Conservation (phyloP, 2,888 invertebrate species). For the Chrysomela aeneicollis region DNA sequence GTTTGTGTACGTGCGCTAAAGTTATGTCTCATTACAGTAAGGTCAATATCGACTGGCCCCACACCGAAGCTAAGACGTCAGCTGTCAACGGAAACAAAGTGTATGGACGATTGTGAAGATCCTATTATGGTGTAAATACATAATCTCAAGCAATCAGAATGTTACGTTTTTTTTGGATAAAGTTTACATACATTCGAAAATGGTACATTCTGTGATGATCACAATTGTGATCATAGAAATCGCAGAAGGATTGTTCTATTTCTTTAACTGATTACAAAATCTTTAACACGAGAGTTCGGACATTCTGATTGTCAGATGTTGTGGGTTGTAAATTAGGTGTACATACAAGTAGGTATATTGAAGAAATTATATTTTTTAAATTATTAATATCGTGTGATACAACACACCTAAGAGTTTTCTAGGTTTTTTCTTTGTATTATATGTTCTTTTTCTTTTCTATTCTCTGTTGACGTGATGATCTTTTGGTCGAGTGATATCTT, state of each 20-base stretch:
- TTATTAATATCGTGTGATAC: constrained; percentile 42
- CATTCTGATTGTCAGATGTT: constrained; percentile 4
- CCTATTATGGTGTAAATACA: constrained; percentile 61
- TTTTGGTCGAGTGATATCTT: constrained; percentile 38
- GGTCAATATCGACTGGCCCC: constrained; percentile 59
- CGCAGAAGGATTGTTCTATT: too few species aligned
- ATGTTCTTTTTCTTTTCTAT: constrained; percentile 28
- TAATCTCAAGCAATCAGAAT: not conserved
- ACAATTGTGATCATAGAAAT: too few species aligned
- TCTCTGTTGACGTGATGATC: constrained; percentile 33
- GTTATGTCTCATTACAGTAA: constrained; percentile 45
- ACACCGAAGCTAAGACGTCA: constrained; percentile 58
- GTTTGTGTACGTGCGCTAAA: constrained; percentile 50
- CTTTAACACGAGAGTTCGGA: not conserved
- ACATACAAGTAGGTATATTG: constrained; percentile 19
- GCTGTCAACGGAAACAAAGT: constrained; percentile 59
- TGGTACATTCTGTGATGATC: too few species aligned
- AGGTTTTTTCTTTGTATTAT: constrained; percentile 33
- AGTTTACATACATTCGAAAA: constrained; percentile 2
- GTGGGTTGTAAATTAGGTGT: constrained; percentile 13
- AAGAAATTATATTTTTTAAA: constrained; percentile 44
- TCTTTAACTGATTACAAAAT: not conserved
- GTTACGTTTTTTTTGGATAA: constrained; percentile 1
- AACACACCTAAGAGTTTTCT: constrained; percentile 41
- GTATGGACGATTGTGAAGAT: constrained; percentile 60